phyloP scores from a whole-genome alignment of 2,888 invertebrate genomes.

The Nebria salina region DNA sequence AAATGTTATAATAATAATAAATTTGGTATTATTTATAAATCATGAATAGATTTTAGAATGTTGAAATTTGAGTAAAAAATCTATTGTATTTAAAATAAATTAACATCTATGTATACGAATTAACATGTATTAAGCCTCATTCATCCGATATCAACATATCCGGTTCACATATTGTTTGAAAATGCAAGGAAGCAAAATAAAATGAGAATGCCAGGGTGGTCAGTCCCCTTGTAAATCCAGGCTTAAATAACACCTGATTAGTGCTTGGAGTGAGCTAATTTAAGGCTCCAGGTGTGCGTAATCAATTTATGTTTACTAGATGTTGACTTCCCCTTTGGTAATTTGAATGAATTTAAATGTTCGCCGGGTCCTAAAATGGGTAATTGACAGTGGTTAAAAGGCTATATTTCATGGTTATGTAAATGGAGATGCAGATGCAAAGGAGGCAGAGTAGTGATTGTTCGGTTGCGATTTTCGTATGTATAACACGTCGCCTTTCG shows the following conservation, averaged over 20 bases:
- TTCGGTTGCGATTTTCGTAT: constrained; percentile 50
- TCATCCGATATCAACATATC: background rate
- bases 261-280: background rate
- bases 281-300: background rate
- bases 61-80: background rate
- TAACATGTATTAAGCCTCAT: background rate
- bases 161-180: background rate
- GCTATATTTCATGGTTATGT: constrained; percentile 55
- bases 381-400: constrained; percentile 57
- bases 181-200: background rate
- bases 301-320: constrained; percentile 45
- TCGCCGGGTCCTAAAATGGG: constrained; percentile 50
- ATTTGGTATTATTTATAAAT: background rate
- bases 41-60: background rate
- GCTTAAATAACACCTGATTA: constrained; percentile 1
- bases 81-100: background rate
- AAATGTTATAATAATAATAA: background rate
- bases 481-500: background rate
- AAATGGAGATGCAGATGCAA: constrained; percentile 38
- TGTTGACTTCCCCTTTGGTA: constrained; percentile 25
- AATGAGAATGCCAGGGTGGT: background rate
- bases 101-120: background rate
- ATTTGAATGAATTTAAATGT: constrained; percentile 56
- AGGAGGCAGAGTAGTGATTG: background rate
- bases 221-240: background rate